phyloP scores from a whole-genome alignment of 2,797 vertebrate species.

The Sebastes aleutianus region DNA sequence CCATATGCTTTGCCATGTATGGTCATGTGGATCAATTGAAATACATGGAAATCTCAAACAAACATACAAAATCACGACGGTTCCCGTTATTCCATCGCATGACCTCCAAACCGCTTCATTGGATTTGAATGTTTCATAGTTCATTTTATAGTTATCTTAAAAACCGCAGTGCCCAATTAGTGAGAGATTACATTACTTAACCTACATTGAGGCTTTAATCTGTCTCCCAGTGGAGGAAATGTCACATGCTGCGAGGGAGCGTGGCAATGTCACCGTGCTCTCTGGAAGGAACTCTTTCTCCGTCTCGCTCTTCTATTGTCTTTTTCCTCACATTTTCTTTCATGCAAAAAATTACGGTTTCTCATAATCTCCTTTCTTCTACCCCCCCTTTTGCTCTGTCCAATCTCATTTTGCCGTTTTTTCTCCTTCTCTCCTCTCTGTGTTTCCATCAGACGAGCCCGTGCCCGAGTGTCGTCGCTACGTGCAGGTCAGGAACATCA shows the following conservation, averaged over 20 bases:
- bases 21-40: neutral
- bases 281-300: conserved; percentile 3
- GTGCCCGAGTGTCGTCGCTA: conserved; percentile 80
- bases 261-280: conserved; percentile 54
- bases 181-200: conserved; percentile 56
- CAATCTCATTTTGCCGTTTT: neutral
- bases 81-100: neutral
- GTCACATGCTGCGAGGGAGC: conserved; percentile 32
- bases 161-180: conserved; percentile 52
- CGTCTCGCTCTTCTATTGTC: neutral
- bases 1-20: neutral
- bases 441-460: conserved; percentile 69
- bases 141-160: conserved; percentile 12
- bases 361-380: neutral
- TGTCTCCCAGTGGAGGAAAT: conserved; percentile 47
- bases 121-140: conserved; percentile 6
- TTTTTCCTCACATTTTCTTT: conserved; percentile 9
- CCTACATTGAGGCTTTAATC: conserved; percentile 51
- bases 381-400: neutral
- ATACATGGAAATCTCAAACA: neutral
- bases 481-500: conserved; percentile 88
- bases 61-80: neutral
- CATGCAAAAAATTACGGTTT: conserved; percentile 1
- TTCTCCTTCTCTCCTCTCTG: neutral
- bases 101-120: neutral